Base-by-base conservation (phyloP, 1,140 invertebrate genomes). In the Polypedilum vanderplanki region DNA sequence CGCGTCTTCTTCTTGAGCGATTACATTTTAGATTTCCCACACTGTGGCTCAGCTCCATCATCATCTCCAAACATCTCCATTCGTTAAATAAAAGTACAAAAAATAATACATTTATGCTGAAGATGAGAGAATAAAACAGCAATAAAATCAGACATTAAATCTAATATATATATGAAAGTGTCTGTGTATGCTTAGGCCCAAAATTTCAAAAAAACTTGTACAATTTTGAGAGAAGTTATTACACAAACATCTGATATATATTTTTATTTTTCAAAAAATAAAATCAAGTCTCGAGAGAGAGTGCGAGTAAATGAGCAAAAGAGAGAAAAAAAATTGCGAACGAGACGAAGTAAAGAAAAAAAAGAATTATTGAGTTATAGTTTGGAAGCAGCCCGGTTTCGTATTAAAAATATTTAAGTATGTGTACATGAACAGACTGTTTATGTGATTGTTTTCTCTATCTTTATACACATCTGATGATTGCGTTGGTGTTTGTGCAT, bases 171-270 rank as follows among this genome's bases (percentile, higher is more conserved):
- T 15, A 1, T 57, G 10, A 1, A 57, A 57, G 46, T 57, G n/a
- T n/a, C n/a, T n/a, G 10, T 17, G 46, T 57, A 12, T 57, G 10
- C 10, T 1, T 57, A 17, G n/a, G 10, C 46, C 8, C 1, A 57
- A 33, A 33, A 33, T 5, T 33, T 33, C 24, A 33, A 70, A 70
- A 70, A 67, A 8, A 67, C n/a, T n/a, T 70, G 65, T 18, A 22
- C 9, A 70, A 20, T 20, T 70, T 22, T 3, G 17, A 20, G 18
- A 70, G 65, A 20, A 18, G 8, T 3, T 70, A 70, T 70, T 70
- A 70, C 65, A 18, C 65, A 70, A 70, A 70, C 65, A 70, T 70
- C 15, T 70, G 65, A 70, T 70, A 22, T 57, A 33, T 57, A 57
- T 57, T 57, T n/a, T 57, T 57, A 57, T 57, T 57, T n/a, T 57